Base-by-base conservation (phyloP, 2,888 invertebrate genomes). In the Bombylius discolor region DNA sequence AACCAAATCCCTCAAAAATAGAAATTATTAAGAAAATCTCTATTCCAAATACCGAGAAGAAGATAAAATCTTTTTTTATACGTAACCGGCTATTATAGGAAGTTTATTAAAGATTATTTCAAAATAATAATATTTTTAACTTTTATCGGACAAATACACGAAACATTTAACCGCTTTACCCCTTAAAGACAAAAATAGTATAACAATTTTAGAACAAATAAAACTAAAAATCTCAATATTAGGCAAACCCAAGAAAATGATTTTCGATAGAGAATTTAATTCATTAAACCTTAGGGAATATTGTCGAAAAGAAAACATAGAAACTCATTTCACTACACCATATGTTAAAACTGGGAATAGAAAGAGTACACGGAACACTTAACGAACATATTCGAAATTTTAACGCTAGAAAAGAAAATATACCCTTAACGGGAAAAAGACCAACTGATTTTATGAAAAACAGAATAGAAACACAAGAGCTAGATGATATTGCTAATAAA, bases 221-320 rank as follows among this genome's bases (percentile, higher is more conserved):
- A 46, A 47, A 48, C 47, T 49, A 46, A 48, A 53, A 50, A 54
- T 59, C 13, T 42, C 55, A 14, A 47, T 51, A 12, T 49, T 58
- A 6, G 60, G 57, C 13, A 57, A 53, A 52, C 55, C 59, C 1
- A 55, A 55, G 47, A 52, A 48, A 49, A 31, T 57, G 45, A 46
- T 56, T 46, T 49, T 55, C 31, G 57, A 59, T 32, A 57, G 57
- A 34, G 59, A 58, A 55, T 54, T 59, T 39, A 56, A 56, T 51
- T 54, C 49, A 12, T 55, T 13, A 51, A 55, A 8, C 54, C 23
- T 59, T 12, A 56, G 50, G 53, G 48, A 57, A 34, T 61, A 54
- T 31, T 54, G 55, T 6, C 46, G 32, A 9, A 47, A 56, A 47
- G 52, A 59, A 42, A 52, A 45, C 36, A 36, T 36, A 6, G 36